Base-by-base conservation (phyloP, 2,113 vertebrate species). In the Apeltes quadracus region DNA sequence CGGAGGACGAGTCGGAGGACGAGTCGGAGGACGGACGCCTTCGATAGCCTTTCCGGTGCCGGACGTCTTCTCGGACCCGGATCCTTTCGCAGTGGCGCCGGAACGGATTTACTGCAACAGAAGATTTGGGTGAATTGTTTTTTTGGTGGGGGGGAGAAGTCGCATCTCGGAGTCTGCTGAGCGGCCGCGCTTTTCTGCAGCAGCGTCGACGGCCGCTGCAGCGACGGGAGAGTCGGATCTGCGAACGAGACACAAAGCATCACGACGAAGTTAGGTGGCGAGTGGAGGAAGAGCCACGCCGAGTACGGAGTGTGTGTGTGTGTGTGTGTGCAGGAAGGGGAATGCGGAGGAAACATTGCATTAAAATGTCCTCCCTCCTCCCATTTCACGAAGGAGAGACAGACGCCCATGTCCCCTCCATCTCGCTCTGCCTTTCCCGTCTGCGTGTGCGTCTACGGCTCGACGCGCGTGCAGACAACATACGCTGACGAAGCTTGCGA, bases 231-330 rank as follows among this genome's bases (percentile, higher is more conserved):
- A 58, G 18, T 39, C 10, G 5, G 38, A 51, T 82, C 79, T 77
- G 70, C 29, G 66, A 58, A 68, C 70, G 76, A 82, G 70, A 79
- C 63, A 71, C 44, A 84, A 69, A 73, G 75, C 69, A 61, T 70
- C 27, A 48, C 5, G 32, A 62, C 63, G 59, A 89, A 78, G 80
- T 84, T 85, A 64, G 67, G 23, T 14, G 41, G 72, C 11, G 48
- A 55, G 54, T 38, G 64, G 11, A 59, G 34, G 23, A 14, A 59
- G 63, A 64, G 6, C 32, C 38, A 70, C 55, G 54, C 63, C 25
- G 59, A 29, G 61, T 53, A 59, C 44, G 50, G 36, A 62, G 32
- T 34, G 32, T 34, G 32, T 34, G 32, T 34, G 32, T 32, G 71
- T 41, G 67, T 41, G 71, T 57, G 63, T 53, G 63, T 61, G 38